Evolutionary conservation across 2,113 vertebrate genomes (phyloP), one percentile per base, ranked within the genome.

Genomic region (Potamarius usumacintae): DNA sequence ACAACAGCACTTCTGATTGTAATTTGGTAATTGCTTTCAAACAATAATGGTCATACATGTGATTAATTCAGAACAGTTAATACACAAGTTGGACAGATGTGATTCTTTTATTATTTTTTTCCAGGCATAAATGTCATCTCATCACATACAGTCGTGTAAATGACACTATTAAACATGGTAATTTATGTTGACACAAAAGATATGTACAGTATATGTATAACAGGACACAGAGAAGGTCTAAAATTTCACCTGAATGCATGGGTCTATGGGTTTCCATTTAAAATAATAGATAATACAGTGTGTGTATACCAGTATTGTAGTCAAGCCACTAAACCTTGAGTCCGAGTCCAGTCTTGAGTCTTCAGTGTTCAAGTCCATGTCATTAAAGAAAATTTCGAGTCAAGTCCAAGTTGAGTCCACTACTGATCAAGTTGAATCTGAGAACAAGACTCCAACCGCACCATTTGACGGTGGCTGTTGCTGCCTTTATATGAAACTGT

Each of bases 21-120:
- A 76, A 86, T 63, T 84, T 52, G 57, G 85, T 34, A 84, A 34
- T 78, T 50, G 42, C 62, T 30, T 52, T 58, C 14, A 25, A 89
- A 80, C 55, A 84, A 65, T 74, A 71, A 83, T 60, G n/a, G n/a
- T 34, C 53, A 74, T 63, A 72, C 48, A 15, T 76, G 30, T 83
- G 74, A 71, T 88, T 81, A 50, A 52, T 83, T 80, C n/a, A 78
- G 1, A 86, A 57, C 83, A 80, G 55, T 76, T 86, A 80, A 81
- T 30, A 17, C 82, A 74, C n/a, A 71, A 62, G 27, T 71, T 88
- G 71, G 72, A 83, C 71, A 83, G 71, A 52, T 74, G 50, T 69
- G 53, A 80, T 80, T 79, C 50, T 60, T 86, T 63, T 58, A 50
- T 69, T 85, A 48, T 30, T 27, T 84, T 52, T 77, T 74, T 85